Percentiles rank a stretch among this genome's conserved stretches.
phyloP scores from a whole-genome alignment of 2,113 vertebrate species.

The Xiphophorus hellerii region DNA sequence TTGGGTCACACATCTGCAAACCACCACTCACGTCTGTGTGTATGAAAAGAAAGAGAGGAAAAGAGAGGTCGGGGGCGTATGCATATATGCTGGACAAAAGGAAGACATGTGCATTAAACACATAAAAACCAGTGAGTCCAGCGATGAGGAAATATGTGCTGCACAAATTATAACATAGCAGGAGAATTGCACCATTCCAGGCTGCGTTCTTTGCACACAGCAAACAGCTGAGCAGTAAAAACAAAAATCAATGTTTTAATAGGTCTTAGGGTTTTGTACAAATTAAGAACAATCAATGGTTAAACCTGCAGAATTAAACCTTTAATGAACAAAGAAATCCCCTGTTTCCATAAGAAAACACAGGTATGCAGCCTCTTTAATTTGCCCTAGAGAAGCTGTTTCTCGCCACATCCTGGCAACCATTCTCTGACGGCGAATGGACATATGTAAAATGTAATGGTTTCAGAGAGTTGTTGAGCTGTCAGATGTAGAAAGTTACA shows the following conservation, averaged over 20 bases:
- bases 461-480: conserved; percentile 29
- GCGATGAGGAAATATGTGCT: not conserved
- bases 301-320: not conserved
- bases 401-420: conserved; percentile 20
- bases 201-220: not conserved
- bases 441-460: conserved; percentile 38
- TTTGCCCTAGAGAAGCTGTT: conserved; percentile 20
- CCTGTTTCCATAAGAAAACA: conserved; percentile 6
- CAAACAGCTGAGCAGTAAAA: not conserved
- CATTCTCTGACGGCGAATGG: not conserved
- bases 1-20: conserved; percentile 77
- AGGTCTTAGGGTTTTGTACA: not conserved
- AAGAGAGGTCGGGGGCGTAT: not conserved
- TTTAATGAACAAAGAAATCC: not conserved
- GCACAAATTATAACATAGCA: conserved; percentile 4
- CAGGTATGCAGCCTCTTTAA: conserved; percentile 21
- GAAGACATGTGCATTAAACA: conserved; percentile 16
- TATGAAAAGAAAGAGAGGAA: not conserved
- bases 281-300: not conserved
- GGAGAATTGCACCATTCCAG: conserved; percentile 12
- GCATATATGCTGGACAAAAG: conserved; percentile 23
- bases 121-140: not conserved
- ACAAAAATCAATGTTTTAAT: not conserved
- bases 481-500: conserved; percentile 36
- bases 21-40: conserved; percentile 21